Conservation (phyloP, 1,140 invertebrate species). For the Whitmania pigra region DNA sequence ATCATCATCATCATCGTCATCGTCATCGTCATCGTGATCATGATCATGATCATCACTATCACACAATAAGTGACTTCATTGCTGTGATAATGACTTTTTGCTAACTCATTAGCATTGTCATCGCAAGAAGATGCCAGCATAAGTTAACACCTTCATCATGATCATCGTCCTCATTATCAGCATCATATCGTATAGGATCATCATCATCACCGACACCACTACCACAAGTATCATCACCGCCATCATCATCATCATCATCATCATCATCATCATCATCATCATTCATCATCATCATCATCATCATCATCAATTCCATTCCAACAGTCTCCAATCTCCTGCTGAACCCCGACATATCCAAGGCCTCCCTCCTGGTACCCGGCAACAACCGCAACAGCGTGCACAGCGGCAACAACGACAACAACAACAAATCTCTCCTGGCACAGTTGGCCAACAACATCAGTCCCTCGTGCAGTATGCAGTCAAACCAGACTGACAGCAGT, state of each 20-base stretch:
- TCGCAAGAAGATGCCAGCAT: neutral
- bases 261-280: neutral
- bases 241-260: neutral
- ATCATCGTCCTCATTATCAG: neutral
- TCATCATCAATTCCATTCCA: neutral
- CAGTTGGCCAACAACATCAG: slow-evolving; percentile 3
- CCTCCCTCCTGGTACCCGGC: neutral
- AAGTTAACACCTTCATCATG: neutral
- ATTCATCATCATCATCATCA: neutral
- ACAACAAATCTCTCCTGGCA: neutral
- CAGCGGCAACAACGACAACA: slow-evolving; percentile 11
- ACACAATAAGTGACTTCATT: neutral
- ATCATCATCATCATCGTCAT: neutral
- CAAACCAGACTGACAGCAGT: neutral
- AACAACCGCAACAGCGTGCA: slow-evolving; percentile 9
- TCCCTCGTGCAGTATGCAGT: slow-evolving; percentile 5
- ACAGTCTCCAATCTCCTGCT: slow-evolving; percentile 1
- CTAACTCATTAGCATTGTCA: neutral
- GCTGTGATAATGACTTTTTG: no score
- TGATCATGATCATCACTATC: neutral
- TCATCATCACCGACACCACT: neutral
- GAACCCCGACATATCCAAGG: slow-evolving; percentile 7
- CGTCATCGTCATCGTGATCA: neutral
- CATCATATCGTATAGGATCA: no score
- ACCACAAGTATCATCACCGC: neutral